phyloP scores from a whole-genome alignment of 2,888 invertebrate genomes.

The Lepas anatifera region DNA sequence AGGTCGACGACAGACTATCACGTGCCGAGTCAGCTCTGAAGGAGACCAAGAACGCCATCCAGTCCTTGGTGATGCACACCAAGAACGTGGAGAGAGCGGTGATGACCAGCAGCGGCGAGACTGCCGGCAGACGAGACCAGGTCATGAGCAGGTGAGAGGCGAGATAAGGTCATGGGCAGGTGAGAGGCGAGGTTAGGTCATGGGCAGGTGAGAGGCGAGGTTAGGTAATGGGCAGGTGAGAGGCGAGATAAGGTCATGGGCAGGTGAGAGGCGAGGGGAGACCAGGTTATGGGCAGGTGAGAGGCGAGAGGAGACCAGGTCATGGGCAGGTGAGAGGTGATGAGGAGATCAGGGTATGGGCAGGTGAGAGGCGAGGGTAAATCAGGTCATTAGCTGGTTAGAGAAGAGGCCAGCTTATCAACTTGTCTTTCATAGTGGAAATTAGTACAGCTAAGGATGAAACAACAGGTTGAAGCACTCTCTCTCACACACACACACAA shows the following conservation, averaged over 20 bases:
- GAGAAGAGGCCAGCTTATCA: no score
- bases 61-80: conserved; percentile 17
- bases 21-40: conserved; percentile 21
- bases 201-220: not conserved
- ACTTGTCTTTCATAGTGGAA: no score
- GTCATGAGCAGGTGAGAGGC: not conserved
- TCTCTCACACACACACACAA: no score
- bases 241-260: not conserved
- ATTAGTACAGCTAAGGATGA: no score
- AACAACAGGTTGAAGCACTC: no score
- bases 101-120: conserved; percentile 10
- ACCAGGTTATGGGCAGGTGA: not conserved
- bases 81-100: conserved; percentile 21
- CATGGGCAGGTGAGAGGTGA: not conserved
- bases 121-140: not conserved
- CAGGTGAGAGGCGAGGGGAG: not conserved
- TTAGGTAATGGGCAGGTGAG: not conserved
- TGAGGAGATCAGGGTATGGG: not conserved
- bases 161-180: not conserved
- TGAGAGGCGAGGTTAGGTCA: not conserved
- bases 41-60: conserved; percentile 13
- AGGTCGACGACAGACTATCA: conserved; percentile 23
- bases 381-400: no score
- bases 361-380: no score
- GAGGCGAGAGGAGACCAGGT: not conserved